These are phyloP conservation scores for Lymantria monacha DNA, from an alignment of 2,888 invertebrate genomes.

Conservation along the genomic window DNA sequence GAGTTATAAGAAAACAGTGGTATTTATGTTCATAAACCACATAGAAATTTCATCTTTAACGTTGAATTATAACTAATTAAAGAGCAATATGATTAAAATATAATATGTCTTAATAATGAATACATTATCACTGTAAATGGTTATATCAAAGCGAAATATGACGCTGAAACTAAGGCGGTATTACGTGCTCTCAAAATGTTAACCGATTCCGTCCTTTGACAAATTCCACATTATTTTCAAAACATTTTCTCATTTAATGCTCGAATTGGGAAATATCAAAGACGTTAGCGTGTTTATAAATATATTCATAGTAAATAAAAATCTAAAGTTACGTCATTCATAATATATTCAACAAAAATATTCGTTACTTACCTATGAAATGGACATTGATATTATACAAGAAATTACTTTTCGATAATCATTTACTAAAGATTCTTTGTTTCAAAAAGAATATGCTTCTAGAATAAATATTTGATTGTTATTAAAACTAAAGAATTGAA, in stretches of 20 bases:
- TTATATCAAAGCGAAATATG: conserved; percentile 15
- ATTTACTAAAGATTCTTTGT: background rate
- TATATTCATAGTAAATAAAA: background rate
- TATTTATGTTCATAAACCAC: too few relatives aligned
- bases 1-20: too few relatives aligned
- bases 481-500: background rate
- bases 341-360: too few relatives aligned
- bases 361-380: too few relatives aligned
- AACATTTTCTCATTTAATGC: conserved; percentile 5
- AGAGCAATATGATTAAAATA: background rate
- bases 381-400: too few relatives aligned
- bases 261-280: background rate
- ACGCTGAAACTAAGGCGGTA: conserved; percentile 10
- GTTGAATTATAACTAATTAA: background rate
- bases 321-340: too few relatives aligned
- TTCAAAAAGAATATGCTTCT: background rate
- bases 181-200: conserved; percentile 9
- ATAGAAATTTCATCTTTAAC: background rate
- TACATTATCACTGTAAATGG: background rate
- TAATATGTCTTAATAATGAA: background rate
- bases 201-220: conserved; percentile 14
- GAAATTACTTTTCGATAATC: too few relatives aligned
- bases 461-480: background rate
- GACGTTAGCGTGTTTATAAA: background rate
- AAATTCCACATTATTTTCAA: conserved; percentile 11